Evolutionary conservation across 2,888 invertebrate genomes (phyloP).

Genomic region (Lithophane semibrunnea): DNA sequence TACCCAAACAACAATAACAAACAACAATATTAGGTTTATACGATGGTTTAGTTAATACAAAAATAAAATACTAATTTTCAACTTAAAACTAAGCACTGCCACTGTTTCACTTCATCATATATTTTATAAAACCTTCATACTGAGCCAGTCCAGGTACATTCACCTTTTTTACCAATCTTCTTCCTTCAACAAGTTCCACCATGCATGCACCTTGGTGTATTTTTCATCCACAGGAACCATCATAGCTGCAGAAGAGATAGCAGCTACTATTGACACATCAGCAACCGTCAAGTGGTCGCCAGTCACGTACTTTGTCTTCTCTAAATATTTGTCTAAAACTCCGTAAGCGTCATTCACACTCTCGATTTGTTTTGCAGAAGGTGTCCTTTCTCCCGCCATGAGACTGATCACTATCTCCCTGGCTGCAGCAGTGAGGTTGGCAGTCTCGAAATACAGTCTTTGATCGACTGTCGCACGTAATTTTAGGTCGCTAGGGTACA

Average conservation of each 20-base stretch:
- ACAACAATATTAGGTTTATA: no score
- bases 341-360: conserved; percentile 53
- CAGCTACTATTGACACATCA: no score
- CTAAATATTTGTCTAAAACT: no score
- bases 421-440: conserved; percentile 64
- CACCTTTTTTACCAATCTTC: conserved; percentile 70
- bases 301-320: no score
- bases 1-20: no score
- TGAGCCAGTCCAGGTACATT: conserved; percentile 69
- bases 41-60: no score
- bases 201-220: conserved; percentile 43
- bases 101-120: neutral
- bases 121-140: conserved; percentile 35
- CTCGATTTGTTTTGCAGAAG: conserved; percentile 48
- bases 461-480: conserved; percentile 73
- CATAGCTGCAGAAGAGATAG: no score
- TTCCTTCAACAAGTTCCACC: conserved; percentile 66
- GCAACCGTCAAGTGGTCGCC: no score
- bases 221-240: no score
- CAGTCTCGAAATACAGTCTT: conserved; percentile 71
- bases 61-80: no score
- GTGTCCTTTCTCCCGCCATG: neutral
- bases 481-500: conserved; percentile 72
- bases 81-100: no score
- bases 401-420: conserved; percentile 11